Conservation (phyloP, 2,797 vertebrate genomes). For the Serranus cabrilla region DNA sequence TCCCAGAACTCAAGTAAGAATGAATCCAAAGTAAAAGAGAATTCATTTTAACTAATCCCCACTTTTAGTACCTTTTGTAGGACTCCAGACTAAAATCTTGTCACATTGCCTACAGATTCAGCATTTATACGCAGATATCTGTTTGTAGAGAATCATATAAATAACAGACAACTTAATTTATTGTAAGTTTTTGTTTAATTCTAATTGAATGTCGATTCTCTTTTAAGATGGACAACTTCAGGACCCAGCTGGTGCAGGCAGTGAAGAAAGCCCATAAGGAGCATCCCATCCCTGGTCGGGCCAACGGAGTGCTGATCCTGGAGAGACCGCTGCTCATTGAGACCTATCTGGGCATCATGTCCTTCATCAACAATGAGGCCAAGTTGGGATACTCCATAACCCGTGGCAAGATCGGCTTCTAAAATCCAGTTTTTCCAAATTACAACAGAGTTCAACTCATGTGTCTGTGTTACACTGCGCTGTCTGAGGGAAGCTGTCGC, state of each 20-base stretch:
- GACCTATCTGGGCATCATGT: constrained; percentile 97
- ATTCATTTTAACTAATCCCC: too few relatives aligned
- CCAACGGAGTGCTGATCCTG: constrained; percentile 90
- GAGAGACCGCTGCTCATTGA: constrained; percentile 95
- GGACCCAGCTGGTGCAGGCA: constrained; percentile 92
- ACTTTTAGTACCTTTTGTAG: too few relatives aligned
- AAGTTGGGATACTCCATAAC: constrained; percentile 98
- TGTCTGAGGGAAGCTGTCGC: constrained; percentile 40
- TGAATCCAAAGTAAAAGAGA: too few relatives aligned
- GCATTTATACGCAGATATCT: background rate
- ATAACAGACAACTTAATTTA: background rate
- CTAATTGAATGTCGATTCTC: constrained; percentile 1
- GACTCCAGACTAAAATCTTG: too few relatives aligned
- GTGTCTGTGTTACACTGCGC: constrained; percentile 54
- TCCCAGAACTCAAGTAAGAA: too few relatives aligned
- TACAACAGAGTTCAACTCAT: constrained; percentile 21
- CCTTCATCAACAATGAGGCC: constrained; percentile 98
- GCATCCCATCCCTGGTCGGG: constrained; percentile 85
- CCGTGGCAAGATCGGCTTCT: constrained; percentile 96
- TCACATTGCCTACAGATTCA: too few relatives aligned
- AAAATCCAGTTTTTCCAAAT: constrained; percentile 53
- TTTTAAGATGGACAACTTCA: constrained; percentile 92
- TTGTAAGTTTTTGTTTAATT: background rate
- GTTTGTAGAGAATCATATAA: background rate
- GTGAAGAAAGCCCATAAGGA: constrained; percentile 96